Conservation (phyloP, 2,113 vertebrate species). For the human (Homo sapiens) region GRCh38 chr15:78009001-78009500, state of each 20-base stretch:
- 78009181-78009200: accelerated
- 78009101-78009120: conserved; percentile 93
- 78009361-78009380: too few species aligned
- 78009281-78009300: too few species aligned
- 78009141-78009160: neutral
- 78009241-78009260: neutral
- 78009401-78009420: too few species aligned
- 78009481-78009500: too few species aligned
- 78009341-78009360: too few species aligned
- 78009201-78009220: neutral
- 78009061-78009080: conserved; percentile 99
- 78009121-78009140: neutral
- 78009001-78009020: conserved; percentile 98
- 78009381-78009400: too few species aligned
- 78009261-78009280: too few species aligned
- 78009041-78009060: conserved; percentile 95
- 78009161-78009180: neutral
- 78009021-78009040: conserved; percentile 99
- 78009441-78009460: too few species aligned
- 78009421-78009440: too few species aligned
- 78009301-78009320: too few species aligned
- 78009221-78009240: neutral
- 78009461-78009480: too few species aligned
- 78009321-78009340: too few species aligned
- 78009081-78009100: conserved; percentile 96